These are phyloP conservation scores for Trachelus stipa DNA, from an alignment of 2,888 invertebrate genomes.

Conservation along the genomic window DNA sequence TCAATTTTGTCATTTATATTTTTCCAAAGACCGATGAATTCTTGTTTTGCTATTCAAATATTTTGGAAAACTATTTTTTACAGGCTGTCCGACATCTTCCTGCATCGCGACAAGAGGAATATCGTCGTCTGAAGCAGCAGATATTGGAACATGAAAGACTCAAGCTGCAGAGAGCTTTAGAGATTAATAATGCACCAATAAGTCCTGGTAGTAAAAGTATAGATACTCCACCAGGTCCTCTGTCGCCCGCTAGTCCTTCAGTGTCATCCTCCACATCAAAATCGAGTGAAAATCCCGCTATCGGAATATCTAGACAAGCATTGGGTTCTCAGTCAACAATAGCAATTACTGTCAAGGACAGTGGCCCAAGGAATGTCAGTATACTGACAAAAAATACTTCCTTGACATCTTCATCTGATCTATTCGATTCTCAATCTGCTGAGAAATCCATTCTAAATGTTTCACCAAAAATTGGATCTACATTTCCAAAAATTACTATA, in stretches of 20 bases:
- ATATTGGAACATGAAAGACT: constrained; percentile 58
- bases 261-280: not conserved
- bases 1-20: constrained; percentile 5
- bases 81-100: constrained; percentile 65
- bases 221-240: constrained; percentile 31
- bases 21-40: not conserved
- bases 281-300: not conserved
- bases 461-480: constrained; percentile 12
- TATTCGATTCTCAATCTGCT: not conserved
- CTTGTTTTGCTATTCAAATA: constrained; percentile 10
- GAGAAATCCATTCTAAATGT: constrained; percentile 10
- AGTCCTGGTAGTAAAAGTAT: constrained; percentile 21
- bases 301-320: constrained; percentile 9
- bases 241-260: constrained; percentile 31
- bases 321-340: not conserved
- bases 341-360: constrained; percentile 19
- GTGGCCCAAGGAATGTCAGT: constrained; percentile 7
- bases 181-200: constrained; percentile 23
- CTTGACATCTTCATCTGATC: not conserved
- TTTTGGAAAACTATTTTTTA: constrained; percentile 35
- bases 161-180: constrained; percentile 40
- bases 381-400: not conserved
- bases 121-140: constrained; percentile 62
- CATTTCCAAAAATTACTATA: constrained; percentile 8
- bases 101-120: constrained; percentile 64